Conservation (phyloP, 1,140 invertebrate species). For the Matsumurasca onukii region DNA sequence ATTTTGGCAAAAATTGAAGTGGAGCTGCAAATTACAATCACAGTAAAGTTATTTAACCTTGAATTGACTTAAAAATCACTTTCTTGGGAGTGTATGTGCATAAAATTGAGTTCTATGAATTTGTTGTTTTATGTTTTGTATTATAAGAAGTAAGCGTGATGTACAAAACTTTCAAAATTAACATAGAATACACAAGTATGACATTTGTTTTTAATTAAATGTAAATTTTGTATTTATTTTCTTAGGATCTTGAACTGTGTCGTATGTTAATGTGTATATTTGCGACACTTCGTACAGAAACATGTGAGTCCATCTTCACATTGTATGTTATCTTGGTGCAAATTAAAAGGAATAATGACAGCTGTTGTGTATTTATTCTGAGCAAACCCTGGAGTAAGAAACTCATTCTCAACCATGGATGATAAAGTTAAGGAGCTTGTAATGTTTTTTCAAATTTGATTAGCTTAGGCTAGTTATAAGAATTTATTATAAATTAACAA, state of each 20-base stretch:
- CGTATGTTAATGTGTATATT: slow-evolving; percentile 21
- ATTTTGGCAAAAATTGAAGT: neutral
- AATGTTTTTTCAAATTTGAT: too few species aligned
- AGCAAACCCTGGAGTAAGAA: too few species aligned
- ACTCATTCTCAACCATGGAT: too few species aligned
- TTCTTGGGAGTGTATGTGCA: slow-evolving; percentile 18
- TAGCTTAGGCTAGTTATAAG: too few species aligned
- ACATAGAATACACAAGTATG: neutral
- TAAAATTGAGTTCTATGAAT: slow-evolving; percentile 26
- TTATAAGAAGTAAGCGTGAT: neutral
- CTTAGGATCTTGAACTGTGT: slow-evolving; percentile 4
- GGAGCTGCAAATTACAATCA: neutral
- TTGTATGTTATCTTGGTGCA: slow-evolving; percentile 22
- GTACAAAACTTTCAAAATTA: neutral
- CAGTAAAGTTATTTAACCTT: neutral
- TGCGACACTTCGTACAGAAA: neutral
- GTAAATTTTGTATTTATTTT: slow-evolving; percentile 28
- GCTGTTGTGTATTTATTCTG: too few species aligned
- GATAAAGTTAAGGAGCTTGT: too few species aligned
- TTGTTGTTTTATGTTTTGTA: slow-evolving; percentile 17
- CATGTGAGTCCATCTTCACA: slow-evolving; percentile 13
- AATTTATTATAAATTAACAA: too few species aligned
- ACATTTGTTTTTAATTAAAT: neutral
- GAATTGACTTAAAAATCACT: neutral
- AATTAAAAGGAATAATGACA: too few species aligned